Conservation (phyloP, 2,797 vertebrate genomes). For the Erpetoichthys calabaricus region DNA sequence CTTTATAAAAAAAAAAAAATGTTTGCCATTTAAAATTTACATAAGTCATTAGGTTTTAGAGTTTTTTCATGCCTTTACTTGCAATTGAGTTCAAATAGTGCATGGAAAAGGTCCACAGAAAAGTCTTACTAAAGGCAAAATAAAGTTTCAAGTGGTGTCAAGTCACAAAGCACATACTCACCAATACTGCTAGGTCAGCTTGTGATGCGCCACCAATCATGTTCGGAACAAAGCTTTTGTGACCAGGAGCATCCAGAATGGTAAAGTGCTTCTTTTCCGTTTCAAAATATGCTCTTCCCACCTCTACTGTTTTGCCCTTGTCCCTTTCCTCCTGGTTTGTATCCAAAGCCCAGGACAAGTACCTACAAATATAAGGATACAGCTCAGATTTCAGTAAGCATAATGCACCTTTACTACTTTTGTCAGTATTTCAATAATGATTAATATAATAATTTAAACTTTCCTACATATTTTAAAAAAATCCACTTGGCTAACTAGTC, state of each 20-base stretch:
- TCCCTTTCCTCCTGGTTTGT: slow-evolving; percentile 96
- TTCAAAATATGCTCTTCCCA: slow-evolving; percentile 92
- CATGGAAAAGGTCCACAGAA: too few species aligned
- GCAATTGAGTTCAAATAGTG: too few species aligned
- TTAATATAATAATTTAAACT: background rate
- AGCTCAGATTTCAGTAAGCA: background rate
- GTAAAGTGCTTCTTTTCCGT: slow-evolving; percentile 97
- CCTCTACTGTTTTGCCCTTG: slow-evolving; percentile 95
- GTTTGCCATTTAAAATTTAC: too few species aligned
- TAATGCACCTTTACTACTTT: background rate
- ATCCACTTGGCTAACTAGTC: too few species aligned
- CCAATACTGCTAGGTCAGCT: slow-evolving; percentile 89
- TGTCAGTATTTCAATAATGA: background rate
- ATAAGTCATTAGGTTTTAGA: too few species aligned
- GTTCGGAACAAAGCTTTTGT: slow-evolving; percentile 97
- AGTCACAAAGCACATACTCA: slow-evolving; percentile 37
- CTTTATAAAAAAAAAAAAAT: too few species aligned
- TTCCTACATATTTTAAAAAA: too few species aligned
- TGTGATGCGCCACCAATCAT: slow-evolving; percentile 97
- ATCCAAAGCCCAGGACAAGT: slow-evolving; percentile 93
- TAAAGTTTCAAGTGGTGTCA: too few species aligned
- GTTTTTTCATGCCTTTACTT: too few species aligned
- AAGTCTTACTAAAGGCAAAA: too few species aligned
- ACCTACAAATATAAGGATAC: slow-evolving; percentile 48
- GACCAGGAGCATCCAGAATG: slow-evolving; percentile 90